Evolutionary conservation across 2,888 invertebrate species (phyloP), one percentile per base, ranked within the genome.

Genomic region (Gymnosoma rotundatum): DNA sequence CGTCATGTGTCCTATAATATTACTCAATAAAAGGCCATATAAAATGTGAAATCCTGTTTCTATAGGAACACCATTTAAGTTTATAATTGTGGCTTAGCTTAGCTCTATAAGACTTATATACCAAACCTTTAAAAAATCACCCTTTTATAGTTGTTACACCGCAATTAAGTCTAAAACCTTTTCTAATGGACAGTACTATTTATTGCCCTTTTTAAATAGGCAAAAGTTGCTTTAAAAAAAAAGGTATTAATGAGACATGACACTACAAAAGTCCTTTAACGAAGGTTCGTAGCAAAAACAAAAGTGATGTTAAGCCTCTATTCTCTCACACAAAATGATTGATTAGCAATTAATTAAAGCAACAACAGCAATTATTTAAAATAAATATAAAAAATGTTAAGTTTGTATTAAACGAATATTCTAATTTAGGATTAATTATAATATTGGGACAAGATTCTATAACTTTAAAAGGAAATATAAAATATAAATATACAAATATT

Each of bases 261-360:
- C 83, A 85, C 85, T 73, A 61, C 67, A 48, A 73, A 73, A 48
- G 82, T 75, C 75, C 56, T 75, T 78, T 66, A 7, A 38, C 32
- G 58, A 61, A 63, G 52, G n/a, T 56, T 60, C 21, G 52, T 52
- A 48, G 4, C 7, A 25, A 16, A 21, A 48, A 20, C 38, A 84
- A 52, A 74, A 60, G 21, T 79, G 48, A 42, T 67, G 56, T 61
- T 61, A 80, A 67, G 73, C 67, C 69, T 45, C 45, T 50, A 50
- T 32, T 52, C 58, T 61, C 67, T 67, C 82, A 60, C 56, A 60
- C 64, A 60, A 61, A 74, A 91, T 90, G 90, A 90, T 90, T 90
- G 90, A 91, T 90, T 91, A 89, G 91, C 91, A 91, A 90, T 91
- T 91, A 91, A 90, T 90, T 90, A 90, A 89, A 90, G 89, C 88